Percentiles rank a stretch among this genome's conserved stretches.
Conservation (phyloP, 2,888 invertebrate genomes). For the Quadriops clusia region DNA sequence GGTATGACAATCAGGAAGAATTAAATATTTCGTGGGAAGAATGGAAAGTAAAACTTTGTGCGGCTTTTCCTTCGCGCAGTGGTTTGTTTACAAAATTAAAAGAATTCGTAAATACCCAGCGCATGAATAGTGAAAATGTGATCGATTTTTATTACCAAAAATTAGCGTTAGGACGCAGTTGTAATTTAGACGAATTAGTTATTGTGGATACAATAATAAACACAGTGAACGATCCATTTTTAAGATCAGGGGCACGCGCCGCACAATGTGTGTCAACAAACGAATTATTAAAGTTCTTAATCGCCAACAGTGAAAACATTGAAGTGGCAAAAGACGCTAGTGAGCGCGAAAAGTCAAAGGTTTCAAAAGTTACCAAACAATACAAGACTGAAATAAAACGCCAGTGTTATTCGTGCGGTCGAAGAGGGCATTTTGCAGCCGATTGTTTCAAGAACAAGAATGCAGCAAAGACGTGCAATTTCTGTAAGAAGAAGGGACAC, state of each 20-base stretch:
- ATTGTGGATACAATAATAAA: conserved; percentile 6
- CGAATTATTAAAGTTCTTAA: too few species aligned
- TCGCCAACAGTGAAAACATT: too few species aligned
- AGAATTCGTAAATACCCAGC: conserved; percentile 3
- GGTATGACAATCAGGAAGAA: conserved; percentile 6
- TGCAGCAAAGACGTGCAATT: conserved; percentile 6
- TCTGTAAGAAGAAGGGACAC: conserved; percentile 8
- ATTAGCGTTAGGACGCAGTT: conserved; percentile 10
- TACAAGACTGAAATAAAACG: too few species aligned
- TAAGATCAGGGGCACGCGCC: too few species aligned
- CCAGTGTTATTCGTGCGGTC: conserved; percentile 1
- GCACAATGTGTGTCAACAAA: too few species aligned
- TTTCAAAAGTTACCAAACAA: too few species aligned
- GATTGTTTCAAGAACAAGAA: conserved; percentile 6
- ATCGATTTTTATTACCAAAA: conserved; percentile 12
- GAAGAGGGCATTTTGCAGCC: conserved; percentile 6
- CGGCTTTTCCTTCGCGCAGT: too few species aligned
- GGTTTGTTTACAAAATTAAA: conserved; percentile 3
- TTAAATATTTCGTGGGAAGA: conserved; percentile 1
- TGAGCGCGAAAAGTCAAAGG: too few species aligned
- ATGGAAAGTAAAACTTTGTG: too few species aligned
- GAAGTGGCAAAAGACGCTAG: too few species aligned
- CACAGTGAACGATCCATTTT: too few species aligned
- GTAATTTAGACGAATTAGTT: conserved; percentile 9
- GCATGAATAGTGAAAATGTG: conserved; percentile 1